Base-by-base conservation (phyloP, 2,113 vertebrate genomes). In the Pterophyllum scalare region DNA sequence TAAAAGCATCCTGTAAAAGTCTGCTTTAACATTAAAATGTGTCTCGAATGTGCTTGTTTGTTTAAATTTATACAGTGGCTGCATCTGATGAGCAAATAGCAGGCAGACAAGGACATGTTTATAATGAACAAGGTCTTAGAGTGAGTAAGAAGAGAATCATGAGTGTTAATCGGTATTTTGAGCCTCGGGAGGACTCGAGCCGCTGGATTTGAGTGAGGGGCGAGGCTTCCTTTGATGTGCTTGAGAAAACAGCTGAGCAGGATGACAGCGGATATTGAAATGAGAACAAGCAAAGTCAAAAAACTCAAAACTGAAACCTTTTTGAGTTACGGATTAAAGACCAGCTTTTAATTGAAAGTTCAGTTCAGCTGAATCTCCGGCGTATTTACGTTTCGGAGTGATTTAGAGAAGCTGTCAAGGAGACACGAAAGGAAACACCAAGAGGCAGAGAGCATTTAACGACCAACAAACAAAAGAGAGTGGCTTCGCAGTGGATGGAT, bases 401-500 rank as follows among this genome's bases (percentile, higher is more conserved):
- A 24, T 19, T 61, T 22, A 77, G n/a, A 78, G 31, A 62, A 61
- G 31, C 17, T 70, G 60, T 28, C 4, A 38, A 56, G 49, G 19
- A 75, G 35, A 61, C 31, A 14, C 19, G 15, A 77, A 72, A 24
- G 8, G 14, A 82, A 31, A 14, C 26, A 76, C 5, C 26, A 5
- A 59, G 77, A 75, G 59, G 20, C 13, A 22, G 14, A 20, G 26
- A 26, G 70, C 59, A 59, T 80, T 76, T n/a, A 57, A 26, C 64
- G 85, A 31, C 43, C 52, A 22, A 58, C 78, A 79, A 75, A 75
- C 78, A 83, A 26, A 77, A 15, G 43, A 54, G 67, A 60, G 75
- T 6, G 31, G 70, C 70, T 46, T 46, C 19, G 14, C n/a, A 12
- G 70, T n/a, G 31, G 61, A 81, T 11, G 11, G 79, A 49, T 52